Base-by-base conservation (phyloP, 2,888 invertebrate species). In the Folsomia candida region DNA sequence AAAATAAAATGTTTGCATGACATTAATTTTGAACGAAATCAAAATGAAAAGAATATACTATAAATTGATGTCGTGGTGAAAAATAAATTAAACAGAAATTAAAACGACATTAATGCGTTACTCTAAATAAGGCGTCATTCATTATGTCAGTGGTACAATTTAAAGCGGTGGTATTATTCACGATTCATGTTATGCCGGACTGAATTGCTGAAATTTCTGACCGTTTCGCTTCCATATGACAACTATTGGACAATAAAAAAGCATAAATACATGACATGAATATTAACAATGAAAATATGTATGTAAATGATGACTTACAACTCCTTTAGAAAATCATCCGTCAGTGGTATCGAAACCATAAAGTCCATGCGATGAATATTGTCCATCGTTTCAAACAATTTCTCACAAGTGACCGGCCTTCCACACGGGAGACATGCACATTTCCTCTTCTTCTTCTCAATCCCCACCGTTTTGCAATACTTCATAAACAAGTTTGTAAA, bases 401-500 rank as follows among this genome's bases (percentile, higher is more conserved):
- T 24, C 25, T 64, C 64, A 2, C 11, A 22, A 47, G 47, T 51
- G 3, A 51, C 6, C 2, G 47, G n/a, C n/a, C 11, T 60, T 62
- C 51, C 54, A 26, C 26, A 27, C 24, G 6, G 22, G 20, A 20
- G 24, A 25, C 51, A 59, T n/a, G 26, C 26, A 51, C 3, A 1
- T n/a, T 65, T 4, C 24, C 22, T 2, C 22, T 20, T 24, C 18
- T 4, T 22, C n/a, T 29, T 28, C 6, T n/a, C 61, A 18, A 25
- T 22, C 37, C 1, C 20, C 18, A n/a, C 51, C 20, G 26, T 25
- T 4, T 47, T 47, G n/a, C 6, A 25, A 27, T 28, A 72, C 28
- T 51, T 61, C 9, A 57, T 11, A 25, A 72, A 72, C 18, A 18
- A 27, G n/a, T 66, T 69, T 18, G 47, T 58, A n/a, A 69, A 29